Evolutionary conservation across 37 sponge, comb jelly and placozoan genomes (phyloP).

Genomic region (Eunapius fragilis): DNA sequence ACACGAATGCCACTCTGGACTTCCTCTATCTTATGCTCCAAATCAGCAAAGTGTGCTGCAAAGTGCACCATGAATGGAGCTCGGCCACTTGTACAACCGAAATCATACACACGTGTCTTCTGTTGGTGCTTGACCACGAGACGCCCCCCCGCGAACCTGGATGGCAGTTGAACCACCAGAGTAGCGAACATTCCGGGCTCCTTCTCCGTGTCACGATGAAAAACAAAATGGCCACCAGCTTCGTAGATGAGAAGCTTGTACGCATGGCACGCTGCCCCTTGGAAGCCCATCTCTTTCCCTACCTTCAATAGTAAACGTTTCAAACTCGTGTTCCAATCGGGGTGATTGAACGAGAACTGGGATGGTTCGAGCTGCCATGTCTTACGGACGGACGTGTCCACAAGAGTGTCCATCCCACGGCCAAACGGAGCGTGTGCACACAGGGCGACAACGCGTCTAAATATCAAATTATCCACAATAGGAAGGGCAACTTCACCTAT

Average conservation of each 20-base stretch:
- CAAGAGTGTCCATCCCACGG: background rate
- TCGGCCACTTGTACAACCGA: background rate
- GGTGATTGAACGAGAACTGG: background rate
- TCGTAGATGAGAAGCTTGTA: too few species aligned
- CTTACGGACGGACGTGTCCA: background rate
- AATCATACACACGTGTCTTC: background rate
- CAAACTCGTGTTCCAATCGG: background rate
- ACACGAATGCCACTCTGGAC: background rate
- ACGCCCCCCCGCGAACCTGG: background rate
- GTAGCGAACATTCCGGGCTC: constrained; percentile 12
- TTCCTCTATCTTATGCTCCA: background rate
- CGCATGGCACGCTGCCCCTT: too few species aligned
- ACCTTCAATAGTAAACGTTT: background rate
- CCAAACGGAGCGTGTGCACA: too few species aligned
- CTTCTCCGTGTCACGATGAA: constrained; percentile 18
- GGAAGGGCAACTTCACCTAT: too few species aligned
- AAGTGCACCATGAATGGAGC: background rate
- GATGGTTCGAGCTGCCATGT: background rate
- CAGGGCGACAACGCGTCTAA: too few species aligned
- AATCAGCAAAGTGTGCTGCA: constrained; percentile 6
- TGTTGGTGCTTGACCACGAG: background rate
- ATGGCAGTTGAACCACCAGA: constrained; percentile 13
- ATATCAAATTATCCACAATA: too few species aligned
- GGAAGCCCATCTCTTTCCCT: background rate
- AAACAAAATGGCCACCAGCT: too few species aligned